phyloP scores from a whole-genome alignment of 2,888 invertebrate species.

The Torymus texanus region DNA sequence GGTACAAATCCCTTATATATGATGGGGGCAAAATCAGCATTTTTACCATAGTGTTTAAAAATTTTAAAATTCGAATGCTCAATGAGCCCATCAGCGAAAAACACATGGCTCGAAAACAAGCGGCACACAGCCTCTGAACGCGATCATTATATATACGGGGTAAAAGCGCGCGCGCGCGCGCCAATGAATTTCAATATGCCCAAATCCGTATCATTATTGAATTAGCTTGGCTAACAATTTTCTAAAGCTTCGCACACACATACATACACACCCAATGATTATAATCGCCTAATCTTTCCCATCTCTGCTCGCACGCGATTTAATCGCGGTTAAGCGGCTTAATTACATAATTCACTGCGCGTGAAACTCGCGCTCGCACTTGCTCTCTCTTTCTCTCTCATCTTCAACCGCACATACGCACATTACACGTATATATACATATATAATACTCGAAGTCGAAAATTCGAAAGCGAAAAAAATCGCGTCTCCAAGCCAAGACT shows the following conservation, averaged over 20 bases:
- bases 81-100: constrained; percentile 24
- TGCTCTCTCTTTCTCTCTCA: neutral
- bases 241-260: neutral
- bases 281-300: constrained; percentile 45
- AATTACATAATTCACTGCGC: constrained; percentile 51
- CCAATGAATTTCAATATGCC: constrained; percentile 32
- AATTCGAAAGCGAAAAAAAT: constrained; percentile 15
- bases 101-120: constrained; percentile 15
- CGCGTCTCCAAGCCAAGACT: too few species aligned
- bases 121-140: constrained; percentile 6
- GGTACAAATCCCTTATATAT: too few species aligned
- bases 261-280: constrained; percentile 11
- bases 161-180: too few species aligned
- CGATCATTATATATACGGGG: constrained; percentile 16
- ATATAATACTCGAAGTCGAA: neutral
- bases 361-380: constrained; percentile 28
- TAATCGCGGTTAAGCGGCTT: constrained; percentile 36
- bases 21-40: too few species aligned
- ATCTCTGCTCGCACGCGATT: constrained; percentile 44
- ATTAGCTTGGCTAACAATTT: constrained; percentile 42
- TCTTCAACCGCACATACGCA: too few species aligned
- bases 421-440: too few species aligned
- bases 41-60: constrained; percentile 13
- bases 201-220: constrained; percentile 43
- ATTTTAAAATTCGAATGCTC: constrained; percentile 25